Conservation (phyloP, 2,797 vertebrate genomes). For the Chromis chromis region DNA sequence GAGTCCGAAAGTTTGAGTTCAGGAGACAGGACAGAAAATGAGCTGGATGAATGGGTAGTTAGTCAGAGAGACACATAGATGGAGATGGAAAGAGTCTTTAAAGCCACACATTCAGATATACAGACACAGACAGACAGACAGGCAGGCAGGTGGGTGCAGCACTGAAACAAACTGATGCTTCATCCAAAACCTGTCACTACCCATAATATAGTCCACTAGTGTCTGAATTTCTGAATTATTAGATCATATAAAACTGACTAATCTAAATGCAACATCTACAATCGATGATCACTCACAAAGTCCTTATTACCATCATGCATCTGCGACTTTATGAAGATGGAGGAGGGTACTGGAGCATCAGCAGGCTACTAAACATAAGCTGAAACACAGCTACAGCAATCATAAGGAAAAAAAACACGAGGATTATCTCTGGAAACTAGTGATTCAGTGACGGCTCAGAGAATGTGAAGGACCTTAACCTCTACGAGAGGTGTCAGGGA, state of each 20-base stretch:
- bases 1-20: conserved; percentile 16
- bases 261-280: not conserved
- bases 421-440: too few relatives aligned
- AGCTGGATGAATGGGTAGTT: not conserved
- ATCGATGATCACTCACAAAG: not conserved
- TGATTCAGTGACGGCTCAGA: too few relatives aligned
- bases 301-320: not conserved
- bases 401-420: too few relatives aligned
- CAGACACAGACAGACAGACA: not conserved
- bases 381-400: too few relatives aligned
- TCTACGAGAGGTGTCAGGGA: too few relatives aligned
- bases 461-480: too few relatives aligned
- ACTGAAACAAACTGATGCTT: not conserved
- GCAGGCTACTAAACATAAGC: too few relatives aligned
- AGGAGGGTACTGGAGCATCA: too few relatives aligned
- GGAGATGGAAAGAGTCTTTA: not conserved
- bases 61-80: not conserved
- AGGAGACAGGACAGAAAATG: conserved; percentile 15
- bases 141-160: too few relatives aligned
- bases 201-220: not conserved
- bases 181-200: not conserved
- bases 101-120: not conserved
- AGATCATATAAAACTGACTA: not conserved
- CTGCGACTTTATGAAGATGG: not conserved
- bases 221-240: not conserved